Percentiles rank a stretch among this genome's conserved stretches.
phyloP scores from a whole-genome alignment of 1,140 invertebrate species.

The Panagrolaimus sp. region DNA sequence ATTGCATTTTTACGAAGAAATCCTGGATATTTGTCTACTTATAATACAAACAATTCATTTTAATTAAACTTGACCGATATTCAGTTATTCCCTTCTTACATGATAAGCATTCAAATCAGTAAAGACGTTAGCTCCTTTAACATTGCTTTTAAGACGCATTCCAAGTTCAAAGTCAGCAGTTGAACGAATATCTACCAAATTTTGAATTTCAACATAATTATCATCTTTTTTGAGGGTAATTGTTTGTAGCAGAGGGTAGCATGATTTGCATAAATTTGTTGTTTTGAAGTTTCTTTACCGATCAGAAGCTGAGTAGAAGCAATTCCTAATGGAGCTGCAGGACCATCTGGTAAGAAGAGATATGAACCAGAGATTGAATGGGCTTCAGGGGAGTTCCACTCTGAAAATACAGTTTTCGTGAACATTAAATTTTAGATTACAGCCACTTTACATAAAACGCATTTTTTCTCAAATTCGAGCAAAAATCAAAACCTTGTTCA shows the following conservation, averaged over 20 bases:
- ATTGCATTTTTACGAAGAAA: too few relatives aligned
- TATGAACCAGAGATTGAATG: slow-evolving; percentile 70
- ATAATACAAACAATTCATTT: too few relatives aligned
- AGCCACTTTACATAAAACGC: too few relatives aligned
- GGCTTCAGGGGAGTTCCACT: too few relatives aligned
- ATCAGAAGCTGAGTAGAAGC: slow-evolving; percentile 65
- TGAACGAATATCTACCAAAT: slow-evolving; percentile 61
- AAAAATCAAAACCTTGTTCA: too few relatives aligned
- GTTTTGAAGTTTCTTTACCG: slow-evolving; percentile 72
- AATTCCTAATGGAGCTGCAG: slow-evolving; percentile 66
- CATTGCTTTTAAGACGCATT: slow-evolving; percentile 76
- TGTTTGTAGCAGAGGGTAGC: slow-evolving; percentile 66
- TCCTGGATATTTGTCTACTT: too few relatives aligned
- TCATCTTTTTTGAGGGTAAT: slow-evolving; percentile 66
- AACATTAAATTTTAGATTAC: too few relatives aligned
- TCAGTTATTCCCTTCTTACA: too few relatives aligned
- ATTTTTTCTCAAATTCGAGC: too few relatives aligned
- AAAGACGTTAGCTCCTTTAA: slow-evolving; percentile 66
- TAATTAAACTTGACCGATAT: too few relatives aligned
- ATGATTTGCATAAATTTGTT: slow-evolving; percentile 69
- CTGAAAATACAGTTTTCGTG: too few relatives aligned
- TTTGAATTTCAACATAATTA: slow-evolving; percentile 35
- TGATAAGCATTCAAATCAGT: slow-evolving; percentile 91
- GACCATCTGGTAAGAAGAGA: slow-evolving; percentile 80
- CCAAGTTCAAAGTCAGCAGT: slow-evolving; percentile 58